These are phyloP conservation scores for Drosophila putrida DNA, from an alignment of 2,888 invertebrate species.

Conservation along the genomic window DNA sequence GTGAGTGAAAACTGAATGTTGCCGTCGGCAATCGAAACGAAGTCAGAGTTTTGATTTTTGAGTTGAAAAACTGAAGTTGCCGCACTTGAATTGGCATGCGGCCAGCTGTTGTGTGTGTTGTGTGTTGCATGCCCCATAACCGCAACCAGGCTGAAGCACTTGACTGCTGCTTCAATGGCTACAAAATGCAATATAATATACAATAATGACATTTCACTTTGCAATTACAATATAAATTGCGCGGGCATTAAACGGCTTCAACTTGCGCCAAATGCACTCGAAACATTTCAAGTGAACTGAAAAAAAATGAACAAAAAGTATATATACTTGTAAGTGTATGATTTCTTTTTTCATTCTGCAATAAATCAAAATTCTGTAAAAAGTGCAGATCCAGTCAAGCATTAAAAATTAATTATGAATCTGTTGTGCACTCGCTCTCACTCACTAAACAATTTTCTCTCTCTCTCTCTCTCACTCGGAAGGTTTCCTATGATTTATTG, in stretches of 20 bases:
- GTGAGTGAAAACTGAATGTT: constrained; percentile 34
- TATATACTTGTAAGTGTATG: not conserved
- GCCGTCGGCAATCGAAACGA: constrained; percentile 41
- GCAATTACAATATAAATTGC: constrained; percentile 76
- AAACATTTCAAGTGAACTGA: constrained; percentile 68
- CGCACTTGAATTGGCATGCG: constrained; percentile 58
- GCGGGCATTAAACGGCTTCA: constrained; percentile 77
- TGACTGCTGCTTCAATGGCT: constrained; percentile 77
- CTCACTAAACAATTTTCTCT: not conserved
- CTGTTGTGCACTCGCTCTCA: constrained; percentile 32
- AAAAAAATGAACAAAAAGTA: constrained; percentile 17
- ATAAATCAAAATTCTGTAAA: constrained; percentile 69
- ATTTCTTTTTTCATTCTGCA: constrained; percentile 23
- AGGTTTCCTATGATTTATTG: constrained; percentile 70
- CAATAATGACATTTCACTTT: constrained; percentile 77
- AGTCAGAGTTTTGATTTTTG: constrained; percentile 27
- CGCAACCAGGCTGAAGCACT: constrained; percentile 57
- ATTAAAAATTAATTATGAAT: constrained; percentile 79
- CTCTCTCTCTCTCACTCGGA: not conserved
- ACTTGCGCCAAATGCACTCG: constrained; percentile 67
- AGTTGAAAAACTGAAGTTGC: constrained; percentile 55
- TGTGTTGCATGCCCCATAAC: constrained; percentile 24
- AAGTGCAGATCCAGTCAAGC: constrained; percentile 68
- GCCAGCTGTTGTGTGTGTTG: constrained; percentile 55
- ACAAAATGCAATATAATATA: constrained; percentile 71